phyloP scores from a whole-genome alignment of 2,797 vertebrate genomes.

The Poeciliopsis gracilis region DNA sequence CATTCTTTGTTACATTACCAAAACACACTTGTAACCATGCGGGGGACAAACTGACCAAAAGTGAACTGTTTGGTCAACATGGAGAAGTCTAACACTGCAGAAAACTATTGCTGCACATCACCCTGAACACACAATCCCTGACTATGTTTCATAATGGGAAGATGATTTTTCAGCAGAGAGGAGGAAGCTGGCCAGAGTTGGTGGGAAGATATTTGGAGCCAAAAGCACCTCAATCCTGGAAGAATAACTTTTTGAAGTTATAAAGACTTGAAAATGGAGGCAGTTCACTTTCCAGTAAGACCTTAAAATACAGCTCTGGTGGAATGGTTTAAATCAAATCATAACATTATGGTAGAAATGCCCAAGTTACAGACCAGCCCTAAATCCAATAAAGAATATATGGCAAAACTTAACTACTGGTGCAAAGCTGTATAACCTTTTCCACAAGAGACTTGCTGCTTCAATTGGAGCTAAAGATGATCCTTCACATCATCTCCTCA shows the following conservation, averaged over 20 bases:
- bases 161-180: background rate
- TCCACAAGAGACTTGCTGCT: background rate
- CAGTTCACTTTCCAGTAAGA: background rate
- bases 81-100: background rate
- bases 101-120: background rate
- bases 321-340: background rate
- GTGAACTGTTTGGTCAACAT: background rate
- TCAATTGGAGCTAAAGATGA: background rate
- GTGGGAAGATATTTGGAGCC: background rate
- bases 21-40: background rate
- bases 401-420: background rate
- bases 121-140: background rate
- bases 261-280: background rate
- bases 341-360: background rate
- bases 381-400: conserved; percentile 1
- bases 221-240: background rate
- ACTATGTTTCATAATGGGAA: background rate
- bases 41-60: background rate
- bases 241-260: background rate
- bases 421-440: background rate
- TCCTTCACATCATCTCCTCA: background rate
- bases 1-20: background rate
- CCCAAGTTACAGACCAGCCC: background rate
- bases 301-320: background rate
- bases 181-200: background rate